Percentiles rank a stretch among this genome's conserved stretches.
Conservation (phyloP, 2,888 invertebrate genomes). For the Synergus gifuensis region DNA sequence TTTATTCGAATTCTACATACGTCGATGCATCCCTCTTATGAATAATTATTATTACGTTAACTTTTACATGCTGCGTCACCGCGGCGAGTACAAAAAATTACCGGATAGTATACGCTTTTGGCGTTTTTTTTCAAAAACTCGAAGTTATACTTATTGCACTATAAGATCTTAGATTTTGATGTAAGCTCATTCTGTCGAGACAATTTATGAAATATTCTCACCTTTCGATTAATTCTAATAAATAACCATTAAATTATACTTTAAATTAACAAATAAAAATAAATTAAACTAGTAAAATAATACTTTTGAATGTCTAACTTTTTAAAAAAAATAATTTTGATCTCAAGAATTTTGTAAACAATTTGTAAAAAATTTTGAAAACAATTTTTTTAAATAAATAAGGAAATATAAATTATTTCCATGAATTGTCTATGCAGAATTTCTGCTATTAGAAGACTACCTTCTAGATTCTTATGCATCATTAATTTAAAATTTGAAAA, state of each 20-base stretch:
- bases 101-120: neutral
- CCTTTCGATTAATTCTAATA: too few relatives aligned
- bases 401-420: constrained; percentile 4
- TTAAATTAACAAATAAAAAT: neutral
- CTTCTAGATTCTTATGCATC: constrained; percentile 42
- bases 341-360: neutral
- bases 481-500: constrained; percentile 46
- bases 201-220: constrained; percentile 54
- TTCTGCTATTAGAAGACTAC: constrained; percentile 42
- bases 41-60: constrained; percentile 36
- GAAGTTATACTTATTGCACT: constrained; percentile 55
- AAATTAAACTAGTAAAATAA: neutral
- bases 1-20: constrained; percentile 28
- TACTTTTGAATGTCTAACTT: neutral
- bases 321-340: neutral
- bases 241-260: neutral
- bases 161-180: constrained; percentile 64
- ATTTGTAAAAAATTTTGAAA: neutral
- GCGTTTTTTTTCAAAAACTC: constrained; percentile 25
- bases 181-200: constrained; percentile 68
- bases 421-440: constrained; percentile 42
- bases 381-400: neutral
- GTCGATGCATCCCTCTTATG: constrained; percentile 20
- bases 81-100: constrained; percentile 51
- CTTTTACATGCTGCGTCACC: constrained; percentile 49